phyloP scores from a whole-genome alignment of 2,797 vertebrate species.

The Pitangus sulphuratus region DNA sequence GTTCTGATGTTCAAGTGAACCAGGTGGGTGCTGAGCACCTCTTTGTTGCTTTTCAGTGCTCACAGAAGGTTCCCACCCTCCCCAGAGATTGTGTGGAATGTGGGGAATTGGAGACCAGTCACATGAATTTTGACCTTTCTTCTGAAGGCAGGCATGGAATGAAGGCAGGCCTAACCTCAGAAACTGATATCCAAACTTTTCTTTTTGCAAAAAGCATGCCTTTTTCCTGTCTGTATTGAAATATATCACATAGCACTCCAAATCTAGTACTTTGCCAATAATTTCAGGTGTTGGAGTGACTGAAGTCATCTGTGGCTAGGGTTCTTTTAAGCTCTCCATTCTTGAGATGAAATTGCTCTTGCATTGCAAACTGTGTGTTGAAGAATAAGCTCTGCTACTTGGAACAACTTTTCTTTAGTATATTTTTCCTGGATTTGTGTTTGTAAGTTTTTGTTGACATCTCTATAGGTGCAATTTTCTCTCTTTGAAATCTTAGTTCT shows the following conservation, averaged over 20 bases:
- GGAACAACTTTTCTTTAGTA: not conserved
- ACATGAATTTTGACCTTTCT: not conserved
- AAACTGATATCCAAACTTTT: not conserved
- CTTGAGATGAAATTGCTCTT: not conserved
- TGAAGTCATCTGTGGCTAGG: not conserved
- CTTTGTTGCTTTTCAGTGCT: not conserved
- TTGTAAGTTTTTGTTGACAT: not conserved
- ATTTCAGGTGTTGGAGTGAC: not conserved
- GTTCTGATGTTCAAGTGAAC: not conserved
- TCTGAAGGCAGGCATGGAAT: not conserved
- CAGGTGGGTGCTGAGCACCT: not conserved
- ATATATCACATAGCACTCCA: not conserved
- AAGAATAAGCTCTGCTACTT: not conserved
- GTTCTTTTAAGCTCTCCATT: not conserved
- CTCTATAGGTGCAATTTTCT: not conserved
- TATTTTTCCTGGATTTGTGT: not conserved
- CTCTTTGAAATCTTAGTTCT: not conserved
- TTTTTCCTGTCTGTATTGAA: not conserved
- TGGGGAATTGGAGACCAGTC: not conserved
- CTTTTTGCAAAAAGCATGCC: rapidly evolving
- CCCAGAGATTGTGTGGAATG: not conserved
- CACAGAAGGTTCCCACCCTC: not conserved
- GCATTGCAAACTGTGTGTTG: rapidly evolving
- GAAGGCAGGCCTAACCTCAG: not conserved
- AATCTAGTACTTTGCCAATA: not conserved